phyloP scores from a whole-genome alignment of 2,797 vertebrate species.

The Zalophus californianus region DNA sequence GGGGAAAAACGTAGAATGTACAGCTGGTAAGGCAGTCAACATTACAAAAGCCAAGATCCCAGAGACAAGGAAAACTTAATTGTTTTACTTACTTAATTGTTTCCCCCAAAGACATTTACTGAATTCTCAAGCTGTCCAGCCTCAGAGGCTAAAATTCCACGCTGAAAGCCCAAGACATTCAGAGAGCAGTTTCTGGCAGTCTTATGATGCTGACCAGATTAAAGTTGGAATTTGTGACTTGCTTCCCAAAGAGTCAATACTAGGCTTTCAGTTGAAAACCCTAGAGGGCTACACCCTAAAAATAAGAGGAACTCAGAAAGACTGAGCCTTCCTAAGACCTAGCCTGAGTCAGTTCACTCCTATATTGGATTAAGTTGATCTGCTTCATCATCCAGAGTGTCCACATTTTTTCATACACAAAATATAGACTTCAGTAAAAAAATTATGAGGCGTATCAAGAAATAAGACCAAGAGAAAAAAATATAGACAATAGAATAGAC shows the following conservation, averaged over 20 bases:
- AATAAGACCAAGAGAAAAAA: neutral
- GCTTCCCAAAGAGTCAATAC: neutral
- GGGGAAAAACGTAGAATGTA: neutral
- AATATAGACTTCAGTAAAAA: neutral
- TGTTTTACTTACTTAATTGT: neutral
- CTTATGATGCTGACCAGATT: neutral
- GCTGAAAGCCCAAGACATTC: neutral
- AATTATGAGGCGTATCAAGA: neutral
- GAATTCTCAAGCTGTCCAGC: neutral
- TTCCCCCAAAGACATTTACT: neutral
- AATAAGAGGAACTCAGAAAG: neutral
- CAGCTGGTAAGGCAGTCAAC: neutral
- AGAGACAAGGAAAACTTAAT: neutral
- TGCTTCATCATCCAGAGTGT: neutral
- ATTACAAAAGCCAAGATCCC: neutral
- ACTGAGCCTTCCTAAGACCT: neutral
- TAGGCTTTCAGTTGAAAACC: neutral
- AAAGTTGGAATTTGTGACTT: neutral
- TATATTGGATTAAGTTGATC: neutral
- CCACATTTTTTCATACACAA: neutral
- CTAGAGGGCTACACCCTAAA: neutral
- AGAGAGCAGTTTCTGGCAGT: neutral
- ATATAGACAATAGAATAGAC: neutral
- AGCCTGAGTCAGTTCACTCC: neutral
- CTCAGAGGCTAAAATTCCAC: neutral